Base-by-base conservation (phyloP, 35 echinoderm and acorn worm species). In the Patiria miniata region DNA sequence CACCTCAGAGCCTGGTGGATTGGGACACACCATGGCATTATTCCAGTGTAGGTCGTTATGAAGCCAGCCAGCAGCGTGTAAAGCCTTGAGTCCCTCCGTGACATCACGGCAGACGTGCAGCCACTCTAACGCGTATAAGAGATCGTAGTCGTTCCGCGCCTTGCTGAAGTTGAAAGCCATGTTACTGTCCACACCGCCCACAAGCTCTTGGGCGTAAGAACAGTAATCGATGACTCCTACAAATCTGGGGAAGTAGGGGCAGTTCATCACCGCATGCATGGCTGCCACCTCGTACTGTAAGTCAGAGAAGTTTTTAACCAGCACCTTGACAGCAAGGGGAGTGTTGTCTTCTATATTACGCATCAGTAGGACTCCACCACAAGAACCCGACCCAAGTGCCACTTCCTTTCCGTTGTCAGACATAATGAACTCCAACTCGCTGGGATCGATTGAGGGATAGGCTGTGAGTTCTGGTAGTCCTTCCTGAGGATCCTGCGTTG, bases 91-190 rank as follows among this genome's bases (percentile, higher is more conserved):
- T 0, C 26, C 65, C 34, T 16, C 34, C 2, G 65, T 73, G 29
- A 73, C 16, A 73, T 73, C 26, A 7, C 65, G 65, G 29, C 65
- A 73, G 65, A 73, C 65, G 65, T 73, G 65, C 10, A 73, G 29
- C 65, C 65, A 73, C 26, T 73, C 65, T 23, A 26, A 26, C 23
- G 26, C 26, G 19, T 10, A 7, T 26, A 73, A 23, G 65, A 73
- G 65, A 32, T 26, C 2, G 65, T 32, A 34, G 2, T 73, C 2
- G 65, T 32, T 26, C 65, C 65, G 26, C 5, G 65, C 65, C 65
- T 4, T 30, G 29, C 26, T 73, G 65, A 73, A 73, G 29, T 5
- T 73, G 26, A 3, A 32, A 10, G 65, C 65, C 10, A 23, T 32
- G 65, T 73, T 23, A 7, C 14, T 16, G 14, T 23, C 34, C 65